Base-by-base conservation (phyloP, 2,888 invertebrate species). In the Spatulosminthurus flaviceps region DNA sequence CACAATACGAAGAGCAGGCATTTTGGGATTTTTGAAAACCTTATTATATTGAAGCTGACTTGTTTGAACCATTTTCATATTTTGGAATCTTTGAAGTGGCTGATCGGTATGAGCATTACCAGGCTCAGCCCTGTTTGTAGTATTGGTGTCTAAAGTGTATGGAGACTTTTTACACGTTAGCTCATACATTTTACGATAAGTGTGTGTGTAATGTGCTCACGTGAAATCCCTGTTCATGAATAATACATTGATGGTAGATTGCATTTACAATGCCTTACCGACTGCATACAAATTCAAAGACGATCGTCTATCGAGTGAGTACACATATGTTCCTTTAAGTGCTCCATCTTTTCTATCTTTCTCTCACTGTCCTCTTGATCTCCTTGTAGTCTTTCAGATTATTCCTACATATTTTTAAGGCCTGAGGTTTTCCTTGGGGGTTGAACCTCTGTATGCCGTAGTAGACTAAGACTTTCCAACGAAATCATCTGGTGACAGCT, bases 251-350 rank as follows among this genome's bases (percentile, higher is more conserved):
- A 21, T 43, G 26, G 26, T 72, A 74, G 26, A 74, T 64, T 11
- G 28, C 61, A 72, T 51, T 64, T 34, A 74, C 43, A 77, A 77
- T 77, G 77, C 77, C 77, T 28, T 77, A 77, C 70, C 24, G 77
- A 51, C 29, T 77, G 34, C 67, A 70, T 41, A 22, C 67, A 28
- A 77, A 70, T 70, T n/a, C 77, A n/a, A 69, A 70, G 60, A 77
- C 77, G 19, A 70, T 77, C 43, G 77, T 77, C 51, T 77, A 77
- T 34, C 67, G 77, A 70, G 77, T 77, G 34, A 77, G 77, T 74
- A 51, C 51, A 51, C 51, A 51, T 51, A 51, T n/a, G 51, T 19
- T 51, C n/a, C 19, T 51, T 51, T 51, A 51, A 51, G 51, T 51
- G 51, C 51, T 51, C 51, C 16, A 51, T 51, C 4, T 51, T 51